These are phyloP conservation scores for Siniperca obscura DNA, from an alignment of 2,797 vertebrate genomes.

Conservation along the genomic window DNA sequence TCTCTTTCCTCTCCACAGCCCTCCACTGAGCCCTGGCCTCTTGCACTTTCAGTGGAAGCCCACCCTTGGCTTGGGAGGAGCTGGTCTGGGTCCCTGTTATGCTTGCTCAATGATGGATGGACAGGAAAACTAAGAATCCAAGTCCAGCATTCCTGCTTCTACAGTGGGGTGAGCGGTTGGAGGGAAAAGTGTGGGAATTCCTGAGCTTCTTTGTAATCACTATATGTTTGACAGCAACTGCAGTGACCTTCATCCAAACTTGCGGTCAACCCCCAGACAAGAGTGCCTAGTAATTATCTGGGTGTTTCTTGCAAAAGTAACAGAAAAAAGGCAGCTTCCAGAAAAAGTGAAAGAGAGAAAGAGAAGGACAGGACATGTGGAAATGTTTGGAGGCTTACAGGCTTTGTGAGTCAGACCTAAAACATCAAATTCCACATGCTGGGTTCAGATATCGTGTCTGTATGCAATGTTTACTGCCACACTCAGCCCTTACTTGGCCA, in stretches of 20 bases:
- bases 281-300: conserved; percentile 70
- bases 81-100: conserved; percentile 75
- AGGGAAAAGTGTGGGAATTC: conserved; percentile 65
- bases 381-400: conserved; percentile 73
- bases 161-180: conserved; percentile 66
- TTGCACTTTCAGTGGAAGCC: conserved; percentile 76
- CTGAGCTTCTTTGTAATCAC: conserved; percentile 75
- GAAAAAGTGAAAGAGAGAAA: conserved; percentile 62
- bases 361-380: conserved; percentile 62
- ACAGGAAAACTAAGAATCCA: conserved; percentile 78
- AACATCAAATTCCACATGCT: conserved; percentile 84
- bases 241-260: conserved; percentile 74
- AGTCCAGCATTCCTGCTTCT: conserved; percentile 79
- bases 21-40: conserved; percentile 72
- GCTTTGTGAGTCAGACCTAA: conserved; percentile 80
- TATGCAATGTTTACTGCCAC: conserved; percentile 81
- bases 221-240: conserved; percentile 75
- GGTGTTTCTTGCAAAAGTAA: conserved; percentile 73
- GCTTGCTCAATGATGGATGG: conserved; percentile 82
- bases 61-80: conserved; percentile 76
- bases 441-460: conserved; percentile 82
- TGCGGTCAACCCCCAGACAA: conserved; percentile 66
- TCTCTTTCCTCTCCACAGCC: conserved; percentile 52
- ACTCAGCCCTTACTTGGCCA: conserved; percentile 71
- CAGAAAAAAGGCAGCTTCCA: conserved; percentile 52